Evolutionary conservation across 64 coral and sea anemone genomes (phyloP).

Genomic region (Montipora foliosa): DNA sequence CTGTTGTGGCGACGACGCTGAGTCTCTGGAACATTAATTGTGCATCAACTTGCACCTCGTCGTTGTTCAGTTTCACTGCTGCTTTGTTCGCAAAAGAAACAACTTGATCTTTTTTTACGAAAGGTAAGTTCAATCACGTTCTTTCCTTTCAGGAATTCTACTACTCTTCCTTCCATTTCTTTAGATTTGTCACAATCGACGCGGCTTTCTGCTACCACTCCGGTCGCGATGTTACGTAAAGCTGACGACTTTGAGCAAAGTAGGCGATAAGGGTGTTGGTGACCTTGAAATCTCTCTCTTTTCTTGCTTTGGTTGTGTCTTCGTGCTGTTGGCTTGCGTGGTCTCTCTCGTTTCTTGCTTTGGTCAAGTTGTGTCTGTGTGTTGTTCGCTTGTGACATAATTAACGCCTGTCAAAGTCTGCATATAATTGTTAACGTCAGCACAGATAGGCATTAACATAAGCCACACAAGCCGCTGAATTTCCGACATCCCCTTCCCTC

Average conservation of each 20-base stretch:
- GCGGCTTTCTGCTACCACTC: background rate
- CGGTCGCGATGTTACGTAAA: conserved; percentile 25
- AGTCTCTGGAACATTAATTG: conserved; percentile 49
- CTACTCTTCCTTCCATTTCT: background rate
- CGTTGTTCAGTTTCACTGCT: background rate
- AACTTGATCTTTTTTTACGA: conserved; percentile 43
- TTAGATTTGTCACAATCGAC: background rate
- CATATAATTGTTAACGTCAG: conserved; percentile 31
- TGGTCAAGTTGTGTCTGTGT: background rate
- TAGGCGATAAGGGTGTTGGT: conserved; percentile 8
- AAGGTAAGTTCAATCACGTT: background rate
- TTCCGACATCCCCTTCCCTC: conserved; percentile 5
- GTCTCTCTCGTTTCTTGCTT: no score
- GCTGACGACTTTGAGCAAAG: background rate
- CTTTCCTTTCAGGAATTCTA: background rate
- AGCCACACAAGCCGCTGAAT: background rate
- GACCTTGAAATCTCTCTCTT: conserved; percentile 16
- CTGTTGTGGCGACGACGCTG: background rate
- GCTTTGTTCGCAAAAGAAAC: background rate
- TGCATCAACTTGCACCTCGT: conserved; percentile 16
- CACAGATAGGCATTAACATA: background rate
- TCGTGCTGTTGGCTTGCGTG: no score
- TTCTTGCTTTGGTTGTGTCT: conserved; percentile 31
- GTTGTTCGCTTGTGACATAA: conserved; percentile 28
- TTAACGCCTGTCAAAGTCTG: conserved; percentile 37